These are phyloP conservation scores for Hipparchia semele DNA, from an alignment of 2,888 invertebrate species.

Conservation along the genomic window DNA sequence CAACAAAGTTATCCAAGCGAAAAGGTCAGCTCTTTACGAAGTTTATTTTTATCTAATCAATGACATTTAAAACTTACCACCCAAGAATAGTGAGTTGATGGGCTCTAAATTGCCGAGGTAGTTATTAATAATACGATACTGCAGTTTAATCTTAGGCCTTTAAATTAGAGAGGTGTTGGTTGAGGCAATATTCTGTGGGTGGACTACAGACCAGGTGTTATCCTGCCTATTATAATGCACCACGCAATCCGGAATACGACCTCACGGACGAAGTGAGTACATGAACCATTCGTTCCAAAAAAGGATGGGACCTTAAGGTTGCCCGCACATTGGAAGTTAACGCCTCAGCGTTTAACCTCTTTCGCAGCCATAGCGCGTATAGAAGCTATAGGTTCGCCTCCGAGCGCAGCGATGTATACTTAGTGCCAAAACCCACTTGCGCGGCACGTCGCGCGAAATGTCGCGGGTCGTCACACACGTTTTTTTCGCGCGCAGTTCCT, in stretches of 20 bases:
- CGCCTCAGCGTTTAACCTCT: too few relatives aligned
- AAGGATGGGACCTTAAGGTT: constrained; percentile 30
- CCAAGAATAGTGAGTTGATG: constrained; percentile 29
- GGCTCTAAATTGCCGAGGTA: constrained; percentile 18
- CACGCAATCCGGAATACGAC: constrained; percentile 46
- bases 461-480: too few relatives aligned
- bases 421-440: too few relatives aligned
- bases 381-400: too few relatives aligned
- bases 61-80: constrained; percentile 39
- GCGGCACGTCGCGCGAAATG: too few relatives aligned
- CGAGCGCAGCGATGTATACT: too few relatives aligned
- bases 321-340: not conserved
- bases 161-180: constrained; percentile 31
- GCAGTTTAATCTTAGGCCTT: constrained; percentile 32
- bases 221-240: constrained; percentile 69
- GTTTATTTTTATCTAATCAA: constrained; percentile 42
- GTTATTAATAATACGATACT: constrained; percentile 22
- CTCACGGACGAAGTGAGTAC: constrained; percentile 37
- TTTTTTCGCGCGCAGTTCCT: too few relatives aligned
- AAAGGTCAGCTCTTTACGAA: constrained; percentile 40
- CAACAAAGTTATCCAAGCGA: constrained; percentile 34
- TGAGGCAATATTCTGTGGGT: constrained; percentile 33
- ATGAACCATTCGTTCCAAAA: constrained; percentile 32
- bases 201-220: constrained; percentile 63
- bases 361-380: too few relatives aligned